A percentile compares a stretch with the other conserved stretches of the same genome.
These are phyloP conservation scores for Onychorhynchus coronatus DNA, from an alignment of 2,113 vertebrate genomes.

Conservation along the genomic window DNA sequence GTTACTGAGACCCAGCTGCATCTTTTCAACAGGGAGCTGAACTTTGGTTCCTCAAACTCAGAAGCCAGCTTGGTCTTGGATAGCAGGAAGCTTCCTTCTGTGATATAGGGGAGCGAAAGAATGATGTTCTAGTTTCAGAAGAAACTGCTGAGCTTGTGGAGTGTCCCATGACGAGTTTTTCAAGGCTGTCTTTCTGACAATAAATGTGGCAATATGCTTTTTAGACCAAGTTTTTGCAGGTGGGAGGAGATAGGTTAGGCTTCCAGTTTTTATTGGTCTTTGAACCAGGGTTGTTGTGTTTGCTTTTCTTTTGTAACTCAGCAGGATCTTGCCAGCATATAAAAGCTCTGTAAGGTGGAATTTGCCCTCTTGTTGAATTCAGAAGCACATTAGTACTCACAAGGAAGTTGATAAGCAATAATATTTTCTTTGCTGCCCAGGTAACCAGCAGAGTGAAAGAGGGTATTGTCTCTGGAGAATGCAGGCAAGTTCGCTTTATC, in stretches of 20 bases:
- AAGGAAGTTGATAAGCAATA: slow-evolving; percentile 66
- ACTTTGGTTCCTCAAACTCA: not conserved
- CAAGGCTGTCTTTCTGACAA: not conserved
- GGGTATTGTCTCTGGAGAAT: slow-evolving; percentile 45
- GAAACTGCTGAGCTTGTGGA: not conserved
- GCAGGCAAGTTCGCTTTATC: not conserved
- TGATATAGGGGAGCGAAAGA: not conserved
- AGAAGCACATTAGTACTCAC: slow-evolving; percentile 33
- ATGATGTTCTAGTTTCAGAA: not conserved
- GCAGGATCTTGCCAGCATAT: not conserved
- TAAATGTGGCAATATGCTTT: not conserved
- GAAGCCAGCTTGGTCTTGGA: not conserved
- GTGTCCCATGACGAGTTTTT: not conserved
- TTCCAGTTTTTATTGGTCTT: slow-evolving; percentile 12
- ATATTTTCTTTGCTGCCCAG: slow-evolving; percentile 63
- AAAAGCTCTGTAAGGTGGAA: slow-evolving; percentile 38
- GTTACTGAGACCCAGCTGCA: not conserved
- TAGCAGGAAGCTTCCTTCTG: not conserved
- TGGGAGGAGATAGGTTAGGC: not conserved
- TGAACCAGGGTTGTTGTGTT: not conserved
- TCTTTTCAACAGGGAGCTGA: not conserved
- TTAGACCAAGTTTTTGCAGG: not conserved
- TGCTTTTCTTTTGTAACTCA: slow-evolving; percentile 30
- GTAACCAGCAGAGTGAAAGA: slow-evolving; percentile 55
- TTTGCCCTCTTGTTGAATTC: slow-evolving; percentile 47